Percentiles rank a stretch among this genome's conserved stretches.
phyloP scores from a whole-genome alignment of 2,888 invertebrate species.

The Cephus pulcher region DNA sequence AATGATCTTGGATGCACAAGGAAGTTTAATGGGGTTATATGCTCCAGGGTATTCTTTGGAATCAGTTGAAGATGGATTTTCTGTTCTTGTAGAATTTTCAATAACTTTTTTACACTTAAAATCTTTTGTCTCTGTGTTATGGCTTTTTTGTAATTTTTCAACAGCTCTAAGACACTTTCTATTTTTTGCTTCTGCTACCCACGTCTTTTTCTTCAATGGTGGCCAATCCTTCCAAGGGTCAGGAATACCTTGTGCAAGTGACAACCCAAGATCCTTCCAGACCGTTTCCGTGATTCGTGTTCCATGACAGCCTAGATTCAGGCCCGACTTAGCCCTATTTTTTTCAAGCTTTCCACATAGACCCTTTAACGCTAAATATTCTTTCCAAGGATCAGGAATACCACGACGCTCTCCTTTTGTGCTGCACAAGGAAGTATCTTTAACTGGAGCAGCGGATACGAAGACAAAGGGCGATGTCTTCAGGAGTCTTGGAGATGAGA shows the following conservation, averaged over 20 bases:
- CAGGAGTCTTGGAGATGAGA: constrained; percentile 34
- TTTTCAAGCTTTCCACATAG: constrained; percentile 17
- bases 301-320: constrained; percentile 25
- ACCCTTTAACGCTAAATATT: constrained; percentile 32
- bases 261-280: constrained; percentile 34
- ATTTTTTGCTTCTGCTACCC: background rate
- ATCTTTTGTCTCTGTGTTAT: background rate
- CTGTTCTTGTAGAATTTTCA: background rate
- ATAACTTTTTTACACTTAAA: background rate
- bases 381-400: constrained; percentile 44
- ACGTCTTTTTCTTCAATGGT: background rate
- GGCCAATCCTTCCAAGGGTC: constrained; percentile 40
- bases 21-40: background rate
- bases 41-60: background rate
- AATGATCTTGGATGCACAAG: background rate
- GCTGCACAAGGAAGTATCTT: no score
- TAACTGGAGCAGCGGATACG: constrained; percentile 3
- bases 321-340: constrained; percentile 13
- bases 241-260: constrained; percentile 45
- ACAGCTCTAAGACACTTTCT: no score
- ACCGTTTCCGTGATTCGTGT: constrained; percentile 32
- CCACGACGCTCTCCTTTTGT: constrained; percentile 27
- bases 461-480: constrained; percentile 32
- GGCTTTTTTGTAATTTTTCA: background rate
- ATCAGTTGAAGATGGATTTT: background rate